A percentile compares a stretch with the other conserved stretches of the same genome.
phyloP scores from a whole-genome alignment of 2,797 vertebrate species.

The Falco concolor region DNA sequence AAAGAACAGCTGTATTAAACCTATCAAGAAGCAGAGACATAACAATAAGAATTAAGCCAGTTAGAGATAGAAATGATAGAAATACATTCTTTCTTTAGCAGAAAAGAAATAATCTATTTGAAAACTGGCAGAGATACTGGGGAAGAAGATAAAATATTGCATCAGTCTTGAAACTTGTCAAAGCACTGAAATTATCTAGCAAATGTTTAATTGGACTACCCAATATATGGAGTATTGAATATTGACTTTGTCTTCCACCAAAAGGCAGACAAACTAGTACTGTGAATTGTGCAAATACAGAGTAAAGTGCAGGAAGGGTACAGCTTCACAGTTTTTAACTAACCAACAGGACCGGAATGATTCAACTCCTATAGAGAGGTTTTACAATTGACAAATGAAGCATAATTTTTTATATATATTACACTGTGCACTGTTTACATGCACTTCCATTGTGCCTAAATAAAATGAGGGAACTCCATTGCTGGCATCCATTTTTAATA shows the following conservation, averaged over 20 bases:
- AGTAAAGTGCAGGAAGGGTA: background rate
- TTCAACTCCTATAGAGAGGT: background rate
- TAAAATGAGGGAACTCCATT: background rate
- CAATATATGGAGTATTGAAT: background rate
- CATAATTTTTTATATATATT: background rate
- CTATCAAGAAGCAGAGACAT: background rate
- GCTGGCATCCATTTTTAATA: background rate
- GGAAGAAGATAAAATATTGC: conserved; percentile 12
- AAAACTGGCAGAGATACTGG: background rate
- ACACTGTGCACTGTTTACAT: background rate
- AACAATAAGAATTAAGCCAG: background rate
- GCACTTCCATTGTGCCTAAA: background rate
- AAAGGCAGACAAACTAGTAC: background rate
- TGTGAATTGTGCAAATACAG: background rate
- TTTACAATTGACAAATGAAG: background rate
- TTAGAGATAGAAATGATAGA: conserved; percentile 14
- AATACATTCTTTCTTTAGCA: background rate
- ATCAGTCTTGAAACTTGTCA: conserved; percentile 16
- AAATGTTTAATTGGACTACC: conserved; percentile 1
- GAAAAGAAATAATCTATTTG: background rate
- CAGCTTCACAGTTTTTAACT: background rate
- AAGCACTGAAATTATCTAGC: conserved; percentile 24
- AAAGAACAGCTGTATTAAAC: conserved; percentile 4
- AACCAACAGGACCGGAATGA: background rate
- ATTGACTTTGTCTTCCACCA: background rate